Percentiles rank a stretch among this genome's conserved stretches.
phyloP scores from a whole-genome alignment of 2,888 invertebrate species.

The Eumerus sabulonum region DNA sequence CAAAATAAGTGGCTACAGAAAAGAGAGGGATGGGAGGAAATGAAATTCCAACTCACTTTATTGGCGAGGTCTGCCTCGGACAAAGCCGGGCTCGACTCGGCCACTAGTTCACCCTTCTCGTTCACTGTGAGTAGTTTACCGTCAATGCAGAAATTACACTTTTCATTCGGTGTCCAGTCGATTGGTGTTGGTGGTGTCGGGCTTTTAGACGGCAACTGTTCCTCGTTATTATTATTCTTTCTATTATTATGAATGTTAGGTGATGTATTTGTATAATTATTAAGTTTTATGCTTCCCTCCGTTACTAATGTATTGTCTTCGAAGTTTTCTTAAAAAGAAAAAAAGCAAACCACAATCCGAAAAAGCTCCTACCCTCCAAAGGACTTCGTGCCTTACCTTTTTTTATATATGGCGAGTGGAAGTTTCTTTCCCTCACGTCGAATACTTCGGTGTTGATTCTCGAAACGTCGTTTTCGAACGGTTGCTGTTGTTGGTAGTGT shows the following conservation, averaged over 20 bases:
- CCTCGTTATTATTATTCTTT: conserved; percentile 79
- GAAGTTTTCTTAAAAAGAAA: conserved; percentile 38
- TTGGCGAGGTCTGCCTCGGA: conserved; percentile 75
- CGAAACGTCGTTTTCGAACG: conserved; percentile 53
- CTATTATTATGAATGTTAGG: conserved; percentile 71
- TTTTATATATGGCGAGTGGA: conserved; percentile 43
- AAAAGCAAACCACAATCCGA: background rate
- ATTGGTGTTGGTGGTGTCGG: conserved; percentile 78
- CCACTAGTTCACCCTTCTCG: conserved; percentile 79
- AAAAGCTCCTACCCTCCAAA: background rate
- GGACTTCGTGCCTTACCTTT: conserved; percentile 22
- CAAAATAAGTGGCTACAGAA: background rate
- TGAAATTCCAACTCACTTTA: conserved; percentile 70
- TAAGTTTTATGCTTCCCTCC: conserved; percentile 55
- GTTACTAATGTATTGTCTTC: conserved; percentile 41
- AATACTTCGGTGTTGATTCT: conserved; percentile 46
- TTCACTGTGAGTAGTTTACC: conserved; percentile 83
- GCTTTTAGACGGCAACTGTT: conserved; percentile 71
- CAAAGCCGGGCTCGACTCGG: conserved; percentile 77
- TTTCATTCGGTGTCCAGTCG: conserved; percentile 91
- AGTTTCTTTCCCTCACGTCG: conserved; percentile 40
- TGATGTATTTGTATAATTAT: conserved; percentile 61
- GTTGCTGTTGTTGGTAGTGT: conserved; percentile 70
- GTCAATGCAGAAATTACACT: conserved; percentile 91
- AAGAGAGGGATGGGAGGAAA: background rate